Evolutionary conservation across 2,797 vertebrate genomes (phyloP).

Genomic region (Staurois parvus): DNA sequence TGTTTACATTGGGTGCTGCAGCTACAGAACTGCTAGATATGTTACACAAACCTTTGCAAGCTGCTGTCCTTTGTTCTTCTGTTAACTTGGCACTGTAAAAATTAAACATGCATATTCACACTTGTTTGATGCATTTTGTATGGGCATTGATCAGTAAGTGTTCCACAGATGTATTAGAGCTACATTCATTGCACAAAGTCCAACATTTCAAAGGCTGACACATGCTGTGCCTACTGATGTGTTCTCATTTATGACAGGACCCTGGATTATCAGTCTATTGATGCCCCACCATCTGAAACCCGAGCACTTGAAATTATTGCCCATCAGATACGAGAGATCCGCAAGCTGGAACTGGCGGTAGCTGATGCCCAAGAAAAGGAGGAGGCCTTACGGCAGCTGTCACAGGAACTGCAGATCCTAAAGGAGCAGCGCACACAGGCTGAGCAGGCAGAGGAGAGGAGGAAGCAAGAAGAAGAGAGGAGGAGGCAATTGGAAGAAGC

Average conservation of each 20-base stretch:
- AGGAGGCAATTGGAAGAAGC: conserved; percentile 63
- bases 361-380: conserved; percentile 68
- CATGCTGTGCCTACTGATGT: neutral
- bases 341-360: conserved; percentile 61
- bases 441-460: conserved; percentile 66
- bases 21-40: too few relatives aligned
- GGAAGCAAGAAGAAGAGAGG: conserved; percentile 64
- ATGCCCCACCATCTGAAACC: conserved; percentile 11
- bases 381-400: conserved; percentile 58
- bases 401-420: conserved; percentile 36
- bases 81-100: too few relatives aligned
- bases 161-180: neutral
- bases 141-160: too few relatives aligned
- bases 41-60: too few relatives aligned
- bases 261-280: conserved; percentile 17
- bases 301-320: conserved; percentile 68
- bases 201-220: too few relatives aligned
- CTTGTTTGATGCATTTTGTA: too few relatives aligned
- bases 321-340: conserved; percentile 70
- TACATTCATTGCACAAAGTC: too few relatives aligned
- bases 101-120: too few relatives aligned
- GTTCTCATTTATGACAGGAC: conserved; percentile 2
- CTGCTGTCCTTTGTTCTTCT: too few relatives aligned
- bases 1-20: too few relatives aligned
- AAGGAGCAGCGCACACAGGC: conserved; percentile 57